Evolutionary conservation across 1,140 invertebrate species (phyloP).

Genomic region (Drosophila rhopaloa): DNA sequence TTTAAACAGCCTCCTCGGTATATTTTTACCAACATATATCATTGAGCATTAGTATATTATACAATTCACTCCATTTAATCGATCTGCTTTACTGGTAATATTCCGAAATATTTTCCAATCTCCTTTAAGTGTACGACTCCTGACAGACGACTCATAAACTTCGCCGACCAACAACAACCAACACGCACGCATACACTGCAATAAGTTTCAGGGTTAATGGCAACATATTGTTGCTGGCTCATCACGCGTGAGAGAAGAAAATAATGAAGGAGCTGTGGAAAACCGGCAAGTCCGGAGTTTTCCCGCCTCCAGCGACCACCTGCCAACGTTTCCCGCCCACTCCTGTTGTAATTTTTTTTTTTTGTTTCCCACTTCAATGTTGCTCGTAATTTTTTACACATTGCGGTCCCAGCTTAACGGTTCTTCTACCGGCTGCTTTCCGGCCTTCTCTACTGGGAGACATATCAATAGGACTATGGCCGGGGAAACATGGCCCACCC

Average conservation of each 20-base stretch:
- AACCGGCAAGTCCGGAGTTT: constrained; percentile 14
- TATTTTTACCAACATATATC: no score
- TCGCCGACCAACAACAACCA: constrained; percentile 4
- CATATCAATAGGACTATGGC: constrained; percentile 78
- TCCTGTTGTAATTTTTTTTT: constrained; percentile 33
- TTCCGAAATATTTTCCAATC: not conserved
- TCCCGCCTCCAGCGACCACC: constrained; percentile 44
- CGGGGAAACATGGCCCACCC: constrained; percentile 16
- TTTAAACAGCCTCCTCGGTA: no score
- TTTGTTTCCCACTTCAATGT: constrained; percentile 42
- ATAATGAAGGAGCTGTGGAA: constrained; percentile 13
- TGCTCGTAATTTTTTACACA: constrained; percentile 82
- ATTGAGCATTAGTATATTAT: not conserved
- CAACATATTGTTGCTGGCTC: constrained; percentile 78
- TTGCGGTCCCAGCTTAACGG: constrained; percentile 78
- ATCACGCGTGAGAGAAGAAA: constrained; percentile 52
- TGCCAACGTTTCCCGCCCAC: constrained; percentile 39
- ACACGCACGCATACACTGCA: constrained; percentile 27
- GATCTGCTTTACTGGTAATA: not conserved
- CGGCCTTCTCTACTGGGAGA: constrained; percentile 76
- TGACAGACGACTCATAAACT: constrained; percentile 34
- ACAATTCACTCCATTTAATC: not conserved
- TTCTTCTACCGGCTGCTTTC: constrained; percentile 62
- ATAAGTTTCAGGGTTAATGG: constrained; percentile 80
- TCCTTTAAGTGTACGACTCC: constrained; percentile 27